Percentiles rank a stretch among this genome's conserved stretches.
Conservation (phyloP, 53 echinoderm and acorn worm genomes). For the Echinarachnius parma region DNA sequence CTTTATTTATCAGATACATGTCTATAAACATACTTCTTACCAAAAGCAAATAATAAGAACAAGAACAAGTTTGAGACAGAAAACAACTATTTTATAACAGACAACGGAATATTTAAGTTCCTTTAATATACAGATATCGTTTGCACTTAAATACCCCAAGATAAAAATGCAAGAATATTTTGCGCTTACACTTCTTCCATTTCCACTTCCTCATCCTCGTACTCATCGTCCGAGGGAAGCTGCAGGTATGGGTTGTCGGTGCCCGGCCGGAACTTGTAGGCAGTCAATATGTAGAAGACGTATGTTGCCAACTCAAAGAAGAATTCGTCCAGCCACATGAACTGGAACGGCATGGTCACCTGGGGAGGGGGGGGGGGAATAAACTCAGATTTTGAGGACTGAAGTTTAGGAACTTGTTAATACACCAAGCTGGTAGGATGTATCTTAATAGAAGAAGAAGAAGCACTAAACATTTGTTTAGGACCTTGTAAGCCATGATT, state of each 20-base stretch:
- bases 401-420: too few relatives aligned
- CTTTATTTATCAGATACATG: too few relatives aligned
- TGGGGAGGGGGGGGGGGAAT: too few relatives aligned
- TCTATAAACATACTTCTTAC: background rate
- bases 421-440: too few relatives aligned
- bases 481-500: too few relatives aligned
- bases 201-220: constrained; percentile 74
- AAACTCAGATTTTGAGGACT: too few relatives aligned
- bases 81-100: background rate
- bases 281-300: constrained; percentile 82
- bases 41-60: background rate
- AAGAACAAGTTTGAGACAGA: too few relatives aligned
- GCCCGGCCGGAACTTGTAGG: constrained; percentile 91
- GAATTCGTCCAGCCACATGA: constrained; percentile 92
- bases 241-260: constrained; percentile 91
- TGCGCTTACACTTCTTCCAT: constrained; percentile 84
- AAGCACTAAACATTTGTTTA: too few relatives aligned
- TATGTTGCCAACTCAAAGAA: constrained; percentile 92
- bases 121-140: background rate
- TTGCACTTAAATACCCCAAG: background rate
- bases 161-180: background rate
- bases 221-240: constrained; percentile 57
- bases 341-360: constrained; percentile 77
- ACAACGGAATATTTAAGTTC: background rate
- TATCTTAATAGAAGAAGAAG: too few relatives aligned